phyloP scores from a whole-genome alignment of 2,888 invertebrate genomes.

The Xestia xanthographa region DNA sequence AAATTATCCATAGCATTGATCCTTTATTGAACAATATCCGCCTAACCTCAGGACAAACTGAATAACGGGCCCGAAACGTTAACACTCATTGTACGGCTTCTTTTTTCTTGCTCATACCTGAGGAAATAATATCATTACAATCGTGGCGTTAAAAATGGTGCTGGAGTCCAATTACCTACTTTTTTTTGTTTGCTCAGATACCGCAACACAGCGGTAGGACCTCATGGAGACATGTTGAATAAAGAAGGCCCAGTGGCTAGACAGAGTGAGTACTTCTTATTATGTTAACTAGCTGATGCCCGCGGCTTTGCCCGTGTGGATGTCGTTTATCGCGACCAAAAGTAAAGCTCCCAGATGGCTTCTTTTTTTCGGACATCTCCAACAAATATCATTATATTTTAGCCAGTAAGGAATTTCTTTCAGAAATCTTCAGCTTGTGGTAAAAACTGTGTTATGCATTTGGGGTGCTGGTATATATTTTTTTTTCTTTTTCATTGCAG shows the following conservation, averaged over 20 bases:
- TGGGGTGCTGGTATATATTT: background rate
- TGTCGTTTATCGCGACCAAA: too few relatives aligned
- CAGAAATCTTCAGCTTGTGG: background rate
- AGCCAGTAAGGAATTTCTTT: too few relatives aligned
- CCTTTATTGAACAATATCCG: background rate
- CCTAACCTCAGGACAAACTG: background rate
- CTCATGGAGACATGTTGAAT: background rate
- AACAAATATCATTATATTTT: too few relatives aligned
- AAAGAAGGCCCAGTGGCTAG: conserved; percentile 38
- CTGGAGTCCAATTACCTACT: background rate
- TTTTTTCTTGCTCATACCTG: background rate
- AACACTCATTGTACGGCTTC: background rate
- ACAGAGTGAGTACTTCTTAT: conserved; percentile 29
- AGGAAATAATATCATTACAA: background rate
- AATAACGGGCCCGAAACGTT: background rate
- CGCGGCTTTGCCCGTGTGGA: too few relatives aligned
- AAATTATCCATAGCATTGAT: background rate
- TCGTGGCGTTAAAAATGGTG: background rate
- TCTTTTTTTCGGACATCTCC: too few relatives aligned
- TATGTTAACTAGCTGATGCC: too few relatives aligned
- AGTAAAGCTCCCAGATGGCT: too few relatives aligned
- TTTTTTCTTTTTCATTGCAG: conserved; percentile 48
- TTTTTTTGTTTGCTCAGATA: conserved; percentile 29
- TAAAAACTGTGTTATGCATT: background rate
- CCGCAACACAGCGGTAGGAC: conserved; percentile 29